A percentile compares a stretch with the other conserved stretches of the same genome.
These are phyloP conservation scores for Adela reaumurella DNA, from an alignment of 2,888 invertebrate species.

Conservation along the genomic window DNA sequence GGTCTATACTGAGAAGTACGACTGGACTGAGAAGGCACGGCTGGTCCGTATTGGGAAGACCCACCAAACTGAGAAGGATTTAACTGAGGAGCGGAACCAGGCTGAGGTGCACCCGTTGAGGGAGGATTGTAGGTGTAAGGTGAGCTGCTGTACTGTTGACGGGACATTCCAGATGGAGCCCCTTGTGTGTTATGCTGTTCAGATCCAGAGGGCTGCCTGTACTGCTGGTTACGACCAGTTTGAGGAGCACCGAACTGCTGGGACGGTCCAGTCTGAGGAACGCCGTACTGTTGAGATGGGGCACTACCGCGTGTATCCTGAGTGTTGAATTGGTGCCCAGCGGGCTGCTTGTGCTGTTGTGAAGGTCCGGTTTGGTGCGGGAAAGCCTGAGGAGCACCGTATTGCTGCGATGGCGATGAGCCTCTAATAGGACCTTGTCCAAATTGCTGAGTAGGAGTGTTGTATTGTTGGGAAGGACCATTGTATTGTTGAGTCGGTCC, in stretches of 20 bases:
- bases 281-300: conserved; percentile 2
- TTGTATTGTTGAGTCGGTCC: neutral
- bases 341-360: too few relatives aligned
- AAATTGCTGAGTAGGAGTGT: neutral
- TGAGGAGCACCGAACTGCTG: too few relatives aligned
- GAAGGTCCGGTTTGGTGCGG: neutral
- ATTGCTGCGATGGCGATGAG: neutral
- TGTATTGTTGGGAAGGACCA: neutral
- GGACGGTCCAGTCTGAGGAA: too few relatives aligned
- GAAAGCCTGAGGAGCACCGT: neutral
- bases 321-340: too few relatives aligned
- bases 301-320: neutral
- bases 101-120: neutral
- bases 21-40: neutral
- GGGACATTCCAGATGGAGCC: too few relatives aligned
- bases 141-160: too few relatives aligned
- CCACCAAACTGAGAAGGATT: too few relatives aligned
- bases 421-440: neutral
- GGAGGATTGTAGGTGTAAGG: neutral
- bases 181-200: neutral
- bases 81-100: conserved; percentile 1
- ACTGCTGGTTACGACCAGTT: too few relatives aligned
- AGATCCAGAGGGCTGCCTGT: too few relatives aligned
- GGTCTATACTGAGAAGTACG: too few relatives aligned
- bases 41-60: too few relatives aligned